Evolutionary conservation across 2,888 invertebrate species (phyloP).

Genomic region (Plemyria rubiginata): DNA sequence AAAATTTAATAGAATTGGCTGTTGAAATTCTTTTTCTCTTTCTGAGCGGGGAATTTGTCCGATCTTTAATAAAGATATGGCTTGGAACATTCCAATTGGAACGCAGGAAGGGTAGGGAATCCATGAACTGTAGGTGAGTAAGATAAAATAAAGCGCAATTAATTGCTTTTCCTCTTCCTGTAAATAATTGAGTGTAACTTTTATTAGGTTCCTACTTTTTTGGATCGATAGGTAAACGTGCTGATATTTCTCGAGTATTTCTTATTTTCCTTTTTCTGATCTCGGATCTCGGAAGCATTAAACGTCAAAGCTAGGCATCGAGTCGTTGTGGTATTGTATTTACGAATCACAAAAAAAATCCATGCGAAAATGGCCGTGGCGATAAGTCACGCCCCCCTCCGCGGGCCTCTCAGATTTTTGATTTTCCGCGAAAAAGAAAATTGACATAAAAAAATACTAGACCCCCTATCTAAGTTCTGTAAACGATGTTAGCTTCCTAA

Average conservation of each 20-base stretch:
- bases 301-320: no score
- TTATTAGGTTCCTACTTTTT: neutral
- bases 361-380: no score
- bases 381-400: no score
- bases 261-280: no score
- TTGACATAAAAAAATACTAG: no score
- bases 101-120: conserved; percentile 24
- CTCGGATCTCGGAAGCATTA: no score
- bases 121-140: conserved; percentile 17
- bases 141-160: conserved; percentile 27
- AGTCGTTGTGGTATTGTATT: no score
- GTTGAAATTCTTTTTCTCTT: conserved; percentile 28
- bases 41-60: conserved; percentile 26
- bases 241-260: neutral
- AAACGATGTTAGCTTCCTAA: no score
- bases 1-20: conserved; percentile 44
- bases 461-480: no score
- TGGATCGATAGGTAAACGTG: neutral
- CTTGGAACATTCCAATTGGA: conserved; percentile 27
- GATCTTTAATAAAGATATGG: conserved; percentile 35
- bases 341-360: no score
- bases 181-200: conserved; percentile 19
- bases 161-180: conserved; percentile 25
- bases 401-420: no score
- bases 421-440: no score